These are phyloP conservation scores for Agrypnus murinus DNA, from an alignment of 2,888 invertebrate genomes.

Conservation along the genomic window DNA sequence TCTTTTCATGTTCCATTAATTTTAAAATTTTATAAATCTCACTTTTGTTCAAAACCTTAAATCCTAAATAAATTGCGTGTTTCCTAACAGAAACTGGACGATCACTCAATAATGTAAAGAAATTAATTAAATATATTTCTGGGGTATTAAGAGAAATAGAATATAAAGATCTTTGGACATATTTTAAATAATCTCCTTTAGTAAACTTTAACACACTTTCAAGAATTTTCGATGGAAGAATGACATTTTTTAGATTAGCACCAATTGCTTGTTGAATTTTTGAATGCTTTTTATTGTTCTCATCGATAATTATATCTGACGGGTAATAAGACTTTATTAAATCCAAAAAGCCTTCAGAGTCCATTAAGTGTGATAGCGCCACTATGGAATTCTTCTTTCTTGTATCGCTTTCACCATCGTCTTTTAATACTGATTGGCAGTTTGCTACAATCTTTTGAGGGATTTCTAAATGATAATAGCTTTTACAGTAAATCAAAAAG, in stretches of 20 bases:
- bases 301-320: constrained; percentile 24
- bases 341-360: constrained; percentile 20
- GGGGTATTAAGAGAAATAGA: constrained; percentile 26
- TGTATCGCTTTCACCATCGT: constrained; percentile 5
- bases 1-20: constrained; percentile 30
- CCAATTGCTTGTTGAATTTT: constrained; percentile 37
- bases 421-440: constrained; percentile 18
- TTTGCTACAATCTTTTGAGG: constrained; percentile 32
- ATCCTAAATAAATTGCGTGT: constrained; percentile 42
- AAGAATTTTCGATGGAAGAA: constrained; percentile 22
- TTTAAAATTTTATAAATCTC: constrained; percentile 4
- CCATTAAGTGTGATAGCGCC: constrained; percentile 32
- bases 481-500: constrained; percentile 25
- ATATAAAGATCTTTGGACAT: constrained; percentile 35
- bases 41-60: constrained; percentile 23
- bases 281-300: constrained; percentile 20
- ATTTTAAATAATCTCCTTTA: constrained; percentile 41
- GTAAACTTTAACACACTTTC: constrained; percentile 36
- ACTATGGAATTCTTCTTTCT: neutral
- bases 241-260: constrained; percentile 36
- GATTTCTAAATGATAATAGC: constrained; percentile 38
- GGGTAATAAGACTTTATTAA: constrained; percentile 34
- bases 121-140: constrained; percentile 34
- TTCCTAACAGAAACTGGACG: constrained; percentile 45
- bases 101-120: constrained; percentile 33